These are phyloP conservation scores for Leucophenga montana DNA, from an alignment of 2,888 invertebrate species.

Conservation along the genomic window DNA sequence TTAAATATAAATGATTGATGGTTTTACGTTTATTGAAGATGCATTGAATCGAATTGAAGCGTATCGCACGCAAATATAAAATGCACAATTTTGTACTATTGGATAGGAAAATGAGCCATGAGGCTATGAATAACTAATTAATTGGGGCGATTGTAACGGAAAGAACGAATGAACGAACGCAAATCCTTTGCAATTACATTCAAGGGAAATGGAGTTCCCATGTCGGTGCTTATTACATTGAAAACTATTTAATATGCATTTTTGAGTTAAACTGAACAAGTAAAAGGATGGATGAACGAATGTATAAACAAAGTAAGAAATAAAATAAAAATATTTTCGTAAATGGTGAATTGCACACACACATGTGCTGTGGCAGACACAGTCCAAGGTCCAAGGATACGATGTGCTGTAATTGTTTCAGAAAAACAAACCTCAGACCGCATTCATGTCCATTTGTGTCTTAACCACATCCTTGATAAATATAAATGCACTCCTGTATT, in stretches of 20 bases:
- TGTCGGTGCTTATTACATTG: not conserved
- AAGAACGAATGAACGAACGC: no score
- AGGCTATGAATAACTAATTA: no score
- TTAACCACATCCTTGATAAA: conserved; percentile 31
- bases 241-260: no score
- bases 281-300: no score
- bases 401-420: conserved; percentile 13
- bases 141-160: no score
- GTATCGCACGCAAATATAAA: no score
- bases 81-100: no score
- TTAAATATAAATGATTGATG: conserved; percentile 24
- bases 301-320: not conserved
- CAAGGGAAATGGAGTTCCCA: not conserved
- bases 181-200: not conserved
- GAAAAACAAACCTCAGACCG: conserved; percentile 25
- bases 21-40: not conserved
- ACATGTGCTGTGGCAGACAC: not conserved
- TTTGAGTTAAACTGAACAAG: no score
- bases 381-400: not conserved
- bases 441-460: conserved; percentile 26
- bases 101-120: no score
- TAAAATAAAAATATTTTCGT: not conserved
- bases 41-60: not conserved
- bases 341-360: not conserved
- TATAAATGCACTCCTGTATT: conserved; percentile 28